Percentiles rank a stretch among this genome's conserved stretches.
Evolutionary conservation across 2,113 vertebrate genomes (phyloP).

Genomic region (Calonectris borealis): DNA sequence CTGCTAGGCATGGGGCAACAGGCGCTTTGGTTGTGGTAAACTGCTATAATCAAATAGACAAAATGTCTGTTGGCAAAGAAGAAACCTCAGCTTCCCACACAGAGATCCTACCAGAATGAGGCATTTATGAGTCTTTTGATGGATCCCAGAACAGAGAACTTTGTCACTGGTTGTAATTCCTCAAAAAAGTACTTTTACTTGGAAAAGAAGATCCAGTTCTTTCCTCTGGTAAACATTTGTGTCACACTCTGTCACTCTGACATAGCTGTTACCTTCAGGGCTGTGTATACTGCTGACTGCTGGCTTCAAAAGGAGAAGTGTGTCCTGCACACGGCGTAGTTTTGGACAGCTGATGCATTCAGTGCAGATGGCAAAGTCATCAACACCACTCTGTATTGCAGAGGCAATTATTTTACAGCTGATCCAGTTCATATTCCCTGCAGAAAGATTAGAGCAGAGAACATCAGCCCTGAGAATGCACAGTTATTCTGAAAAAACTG

Average conservation of each 20-base stretch:
- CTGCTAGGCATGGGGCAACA: too few species aligned
- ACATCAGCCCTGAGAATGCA: neutral
- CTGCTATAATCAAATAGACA: neutral
- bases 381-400: conserved; percentile 70
- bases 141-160: neutral
- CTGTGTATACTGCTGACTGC: conserved; percentile 67
- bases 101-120: neutral
- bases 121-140: neutral
- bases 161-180: neutral
- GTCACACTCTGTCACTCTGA: neutral
- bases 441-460: neutral
- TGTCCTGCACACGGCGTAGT: conserved; percentile 71
- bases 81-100: neutral
- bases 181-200: neutral
- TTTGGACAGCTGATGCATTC: conserved; percentile 71
- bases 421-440: conserved; percentile 84
- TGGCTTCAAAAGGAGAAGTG: conserved; percentile 76
- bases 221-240: neutral
- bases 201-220: neutral
- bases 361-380: conserved; percentile 77
- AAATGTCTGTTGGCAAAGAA: neutral
- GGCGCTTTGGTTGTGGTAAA: neutral
- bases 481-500: neutral
- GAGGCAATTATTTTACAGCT: conserved; percentile 71
- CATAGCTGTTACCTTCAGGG: conserved; percentile 63